Evolutionary conservation across 2,888 invertebrate species (phyloP).

Genomic region (Chouioia cunea): DNA sequence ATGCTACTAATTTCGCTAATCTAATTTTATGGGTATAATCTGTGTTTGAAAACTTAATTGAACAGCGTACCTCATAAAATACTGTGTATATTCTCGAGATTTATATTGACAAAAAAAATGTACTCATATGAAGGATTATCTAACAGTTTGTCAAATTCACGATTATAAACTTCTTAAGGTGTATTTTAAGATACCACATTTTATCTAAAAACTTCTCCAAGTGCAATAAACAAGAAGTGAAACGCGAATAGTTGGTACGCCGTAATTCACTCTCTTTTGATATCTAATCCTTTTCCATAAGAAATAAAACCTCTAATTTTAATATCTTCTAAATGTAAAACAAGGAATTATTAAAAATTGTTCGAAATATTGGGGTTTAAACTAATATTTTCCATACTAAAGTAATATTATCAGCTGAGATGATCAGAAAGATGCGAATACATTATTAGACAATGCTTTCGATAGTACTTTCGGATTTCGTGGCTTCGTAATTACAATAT

Average conservation of each 20-base stretch:
- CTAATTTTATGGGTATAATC: too few species aligned
- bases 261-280: slow-evolving; percentile 55
- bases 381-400: slow-evolving; percentile 32
- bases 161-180: slow-evolving; percentile 50
- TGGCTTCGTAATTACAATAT: slow-evolving; percentile 58
- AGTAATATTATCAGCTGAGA: slow-evolving; percentile 57
- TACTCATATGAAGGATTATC: slow-evolving; percentile 43
- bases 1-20: too few species aligned
- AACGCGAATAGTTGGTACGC: slow-evolving; percentile 57
- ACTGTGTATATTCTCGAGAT: too few species aligned
- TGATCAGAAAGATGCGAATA: slow-evolving; percentile 56
- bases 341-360: neutral
- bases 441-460: slow-evolving; percentile 57
- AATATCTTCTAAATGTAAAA: slow-evolving; percentile 54
- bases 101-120: neutral
- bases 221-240: slow-evolving; percentile 55
- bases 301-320: slow-evolving; percentile 57
- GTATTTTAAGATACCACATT: slow-evolving; percentile 43
- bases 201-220: slow-evolving; percentile 50
- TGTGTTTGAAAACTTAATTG: too few species aligned
- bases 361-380: neutral
- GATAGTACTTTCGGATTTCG: slow-evolving; percentile 52
- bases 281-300: slow-evolving; percentile 57
- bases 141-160: slow-evolving; percentile 51
- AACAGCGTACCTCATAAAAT: too few species aligned